Evolutionary conservation across 2,113 vertebrate species (phyloP).

Genomic region (Cyprinodon brontotheroides): DNA sequence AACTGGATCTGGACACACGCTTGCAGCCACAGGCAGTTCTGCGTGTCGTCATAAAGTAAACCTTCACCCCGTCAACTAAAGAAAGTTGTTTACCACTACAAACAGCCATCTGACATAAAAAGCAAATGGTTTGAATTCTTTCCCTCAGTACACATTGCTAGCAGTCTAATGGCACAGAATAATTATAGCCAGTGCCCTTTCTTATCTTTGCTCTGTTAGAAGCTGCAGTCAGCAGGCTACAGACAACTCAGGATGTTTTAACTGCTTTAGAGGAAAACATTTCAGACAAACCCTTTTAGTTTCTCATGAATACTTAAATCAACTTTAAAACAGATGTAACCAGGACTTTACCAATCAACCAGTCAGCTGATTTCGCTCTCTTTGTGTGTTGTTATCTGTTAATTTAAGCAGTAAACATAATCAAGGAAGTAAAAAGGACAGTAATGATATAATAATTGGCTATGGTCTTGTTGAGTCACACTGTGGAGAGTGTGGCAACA

Average conservation of each 20-base stretch:
- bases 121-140: slow-evolving; percentile 52
- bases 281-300: background rate
- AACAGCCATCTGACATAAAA: slow-evolving; percentile 43
- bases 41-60: slow-evolving; percentile 2
- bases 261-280: background rate
- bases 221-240: background rate
- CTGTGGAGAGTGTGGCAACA: slow-evolving; percentile 21
- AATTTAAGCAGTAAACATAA: background rate
- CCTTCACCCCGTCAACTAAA: slow-evolving; percentile 44
- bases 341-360: background rate
- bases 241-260: background rate
- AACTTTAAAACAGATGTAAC: background rate
- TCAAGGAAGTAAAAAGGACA: background rate
- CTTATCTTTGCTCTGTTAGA: slow-evolving; percentile 39
- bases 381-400: background rate
- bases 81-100: slow-evolving; percentile 61
- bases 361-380: background rate
- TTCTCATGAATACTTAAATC: slow-evolving; percentile 4
- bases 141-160: slow-evolving; percentile 22
- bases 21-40: background rate
- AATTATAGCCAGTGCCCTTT: slow-evolving; percentile 63
- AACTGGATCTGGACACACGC: background rate
- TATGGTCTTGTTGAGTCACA: slow-evolving; percentile 12
- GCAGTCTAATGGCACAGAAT: slow-evolving; percentile 45
- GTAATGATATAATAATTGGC: slow-evolving; percentile 21